A percentile compares a stretch with the other conserved stretches of the same genome.
Conservation (phyloP, 2,113 vertebrate species). For the Nibea albiflora region DNA sequence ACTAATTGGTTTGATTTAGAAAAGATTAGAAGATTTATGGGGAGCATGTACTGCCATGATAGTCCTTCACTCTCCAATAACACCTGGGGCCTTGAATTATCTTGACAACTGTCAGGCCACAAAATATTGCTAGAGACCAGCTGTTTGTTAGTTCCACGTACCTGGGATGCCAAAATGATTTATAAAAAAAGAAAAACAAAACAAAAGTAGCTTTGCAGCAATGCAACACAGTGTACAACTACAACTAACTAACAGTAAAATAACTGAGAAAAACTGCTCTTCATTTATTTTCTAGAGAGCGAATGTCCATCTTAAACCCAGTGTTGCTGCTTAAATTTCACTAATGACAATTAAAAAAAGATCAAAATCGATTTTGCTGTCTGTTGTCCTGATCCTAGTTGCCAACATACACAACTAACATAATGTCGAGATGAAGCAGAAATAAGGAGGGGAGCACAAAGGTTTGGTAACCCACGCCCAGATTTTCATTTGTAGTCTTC, state of each 20-base stretch:
- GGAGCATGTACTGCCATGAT: background rate
- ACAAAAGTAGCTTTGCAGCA: background rate
- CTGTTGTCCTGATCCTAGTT: no score
- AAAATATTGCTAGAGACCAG: conserved; percentile 13
- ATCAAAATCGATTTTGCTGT: no score
- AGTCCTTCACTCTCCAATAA: conserved; percentile 24
- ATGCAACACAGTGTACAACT: background rate
- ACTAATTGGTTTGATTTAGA: conserved; percentile 32
- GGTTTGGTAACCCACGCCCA: no score
- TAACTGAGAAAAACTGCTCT: background rate
- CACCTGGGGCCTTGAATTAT: conserved; percentile 26
- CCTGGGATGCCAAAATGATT: background rate
- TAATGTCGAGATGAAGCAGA: no score
- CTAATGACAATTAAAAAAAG: no score
- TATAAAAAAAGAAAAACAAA: no score
- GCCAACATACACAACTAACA: no score
- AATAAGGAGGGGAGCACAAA: no score
- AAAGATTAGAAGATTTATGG: conserved; percentile 23
- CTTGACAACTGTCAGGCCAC: conserved; percentile 19
- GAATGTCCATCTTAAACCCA: background rate
- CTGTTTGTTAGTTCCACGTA: background rate
- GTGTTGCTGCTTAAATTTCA: background rate
- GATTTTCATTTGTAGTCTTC: background rate
- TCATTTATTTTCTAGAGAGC: background rate
- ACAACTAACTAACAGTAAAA: background rate